phyloP scores from a whole-genome alignment of 2,113 vertebrate species.

The Istiophorus platypterus region DNA sequence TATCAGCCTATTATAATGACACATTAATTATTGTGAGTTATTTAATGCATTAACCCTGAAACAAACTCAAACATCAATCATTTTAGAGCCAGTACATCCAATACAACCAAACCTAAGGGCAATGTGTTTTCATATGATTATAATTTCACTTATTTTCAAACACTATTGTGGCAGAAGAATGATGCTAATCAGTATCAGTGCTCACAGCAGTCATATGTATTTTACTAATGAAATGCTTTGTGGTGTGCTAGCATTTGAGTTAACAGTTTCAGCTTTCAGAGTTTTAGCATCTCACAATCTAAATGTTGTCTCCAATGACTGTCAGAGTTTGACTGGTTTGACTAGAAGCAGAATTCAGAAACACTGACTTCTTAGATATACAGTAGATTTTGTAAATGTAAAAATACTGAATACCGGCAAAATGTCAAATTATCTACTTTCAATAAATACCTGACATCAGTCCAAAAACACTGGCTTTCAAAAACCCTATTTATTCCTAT shows the following conservation, averaged over 20 bases:
- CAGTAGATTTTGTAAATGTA: neutral
- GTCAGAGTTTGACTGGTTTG: neutral
- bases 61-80: no score
- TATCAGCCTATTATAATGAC: no score
- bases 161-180: no score
- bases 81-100: neutral
- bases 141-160: neutral
- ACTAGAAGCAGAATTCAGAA: neutral
- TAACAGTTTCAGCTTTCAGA: neutral
- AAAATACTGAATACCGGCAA: conserved; percentile 4
- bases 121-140: neutral
- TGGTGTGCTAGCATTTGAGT: neutral
- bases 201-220: neutral
- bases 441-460: conserved; percentile 6
- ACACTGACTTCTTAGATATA: neutral
- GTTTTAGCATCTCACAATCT: neutral
- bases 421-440: neutral
- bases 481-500: neutral
- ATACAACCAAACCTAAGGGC: no score
- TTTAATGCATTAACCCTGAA: no score
- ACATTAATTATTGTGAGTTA: no score
- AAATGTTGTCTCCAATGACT: neutral
- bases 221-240: neutral
- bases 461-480: neutral
- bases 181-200: neutral